Percentiles rank a stretch among this genome's conserved stretches.
Conservation (phyloP, 2,113 vertebrate genomes). For the Stigmatopora argus region DNA sequence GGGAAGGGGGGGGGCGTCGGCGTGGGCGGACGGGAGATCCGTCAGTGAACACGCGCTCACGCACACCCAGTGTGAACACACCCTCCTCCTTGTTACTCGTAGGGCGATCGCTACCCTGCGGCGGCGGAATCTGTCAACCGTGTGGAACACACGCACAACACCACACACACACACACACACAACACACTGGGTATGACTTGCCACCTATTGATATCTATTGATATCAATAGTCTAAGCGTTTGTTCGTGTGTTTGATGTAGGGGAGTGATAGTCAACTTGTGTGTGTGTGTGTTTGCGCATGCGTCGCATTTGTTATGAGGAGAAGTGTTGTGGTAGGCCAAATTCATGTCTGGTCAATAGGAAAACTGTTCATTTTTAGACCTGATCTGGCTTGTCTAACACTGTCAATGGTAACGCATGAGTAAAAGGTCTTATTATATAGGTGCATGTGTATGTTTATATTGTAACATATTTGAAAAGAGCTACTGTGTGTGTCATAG, state of each 20-base stretch:
- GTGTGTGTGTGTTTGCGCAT: neutral
- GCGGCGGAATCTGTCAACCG: conserved; percentile 53
- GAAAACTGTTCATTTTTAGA: no score
- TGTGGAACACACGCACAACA: conserved; percentile 22
- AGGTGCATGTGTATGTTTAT: no score
- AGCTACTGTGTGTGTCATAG: no score
- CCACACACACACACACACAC: neutral
- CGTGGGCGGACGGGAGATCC: conserved; percentile 43
- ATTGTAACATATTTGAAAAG: no score
- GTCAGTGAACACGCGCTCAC: conserved; percentile 22
- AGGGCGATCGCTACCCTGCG: conserved; percentile 49
- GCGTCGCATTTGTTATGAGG: neutral
- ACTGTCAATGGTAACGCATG: no score
- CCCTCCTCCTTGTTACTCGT: conserved; percentile 31
- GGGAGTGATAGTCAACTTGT: neutral
- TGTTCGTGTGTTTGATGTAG: neutral
- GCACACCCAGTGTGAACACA: neutral
- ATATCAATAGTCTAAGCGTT: neutral
- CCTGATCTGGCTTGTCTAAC: no score
- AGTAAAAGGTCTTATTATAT: no score
- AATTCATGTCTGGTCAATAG: no score
- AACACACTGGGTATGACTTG: neutral
- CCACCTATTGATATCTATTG: no score
- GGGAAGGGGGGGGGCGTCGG: conserved; percentile 9
- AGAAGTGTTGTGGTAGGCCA: no score